A percentile compares a stretch with the other conserved stretches of the same genome.
These are phyloP conservation scores for Pandemis cinnamomeana DNA, from an alignment of 2,888 invertebrate species.

Conservation along the genomic window DNA sequence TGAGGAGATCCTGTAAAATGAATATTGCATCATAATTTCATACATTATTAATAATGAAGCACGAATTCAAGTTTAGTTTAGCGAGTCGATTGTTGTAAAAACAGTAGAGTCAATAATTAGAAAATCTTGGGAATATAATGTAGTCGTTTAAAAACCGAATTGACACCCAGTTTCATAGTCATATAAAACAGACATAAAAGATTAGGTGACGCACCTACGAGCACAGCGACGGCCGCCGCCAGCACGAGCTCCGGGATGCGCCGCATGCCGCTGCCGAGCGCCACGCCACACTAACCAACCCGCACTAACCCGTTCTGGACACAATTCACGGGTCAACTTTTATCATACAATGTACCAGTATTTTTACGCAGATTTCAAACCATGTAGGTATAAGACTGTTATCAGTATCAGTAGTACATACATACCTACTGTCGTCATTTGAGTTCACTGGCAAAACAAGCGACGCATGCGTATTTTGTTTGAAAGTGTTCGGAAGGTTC, in stretches of 20 bases:
- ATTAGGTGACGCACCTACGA: slow-evolving; percentile 6
- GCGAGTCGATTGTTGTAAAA: no score
- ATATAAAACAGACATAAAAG: neutral
- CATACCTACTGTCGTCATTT: neutral
- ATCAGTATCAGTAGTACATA: neutral
- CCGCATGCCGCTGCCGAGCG: slow-evolving; percentile 17
- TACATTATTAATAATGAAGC: neutral
- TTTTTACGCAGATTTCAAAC: slow-evolving; percentile 22
- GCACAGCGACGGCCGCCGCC: slow-evolving; percentile 2
- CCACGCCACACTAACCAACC: neutral
- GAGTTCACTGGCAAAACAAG: slow-evolving; percentile 13
- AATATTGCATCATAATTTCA: neutral
- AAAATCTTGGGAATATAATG: neutral
- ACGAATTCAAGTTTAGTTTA: neutral
- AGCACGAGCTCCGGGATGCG: slow-evolving; percentile 26
- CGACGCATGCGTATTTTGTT: neutral
- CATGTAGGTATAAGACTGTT: slow-evolving; percentile 1
- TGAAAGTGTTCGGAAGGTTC: neutral
- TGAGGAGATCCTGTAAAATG: neutral
- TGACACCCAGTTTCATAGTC: neutral
- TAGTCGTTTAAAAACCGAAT: neutral
- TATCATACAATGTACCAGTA: slow-evolving; percentile 13
- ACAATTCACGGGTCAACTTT: slow-evolving; percentile 18
- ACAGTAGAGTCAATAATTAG: no score
- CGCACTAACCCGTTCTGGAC: slow-evolving; percentile 1